Base-by-base conservation (phyloP, 2,888 invertebrate species). In the Harpagoxenus sublaevis region DNA sequence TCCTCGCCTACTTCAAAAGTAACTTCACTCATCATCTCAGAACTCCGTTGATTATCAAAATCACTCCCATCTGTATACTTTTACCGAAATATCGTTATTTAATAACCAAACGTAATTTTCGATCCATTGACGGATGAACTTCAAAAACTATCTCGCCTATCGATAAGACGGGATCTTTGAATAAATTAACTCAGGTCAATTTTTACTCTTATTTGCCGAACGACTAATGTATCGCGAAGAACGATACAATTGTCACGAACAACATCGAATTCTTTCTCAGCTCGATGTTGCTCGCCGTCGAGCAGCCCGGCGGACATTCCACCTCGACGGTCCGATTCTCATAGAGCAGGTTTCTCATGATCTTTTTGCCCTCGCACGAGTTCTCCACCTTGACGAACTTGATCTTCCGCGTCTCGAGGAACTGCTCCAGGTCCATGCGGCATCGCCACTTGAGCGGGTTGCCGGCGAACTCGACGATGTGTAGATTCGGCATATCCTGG, bases 371-470 rank as follows among this genome's bases (percentile, higher is more conserved):
- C 42, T 91, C 91, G 77, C 91, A 91, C 0, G 90, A 87, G 12
- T 89, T 87, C 28, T 91, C 90, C n/a, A 90, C 84, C 23, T 73
- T 86, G 0, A 90, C 39, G 23, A 88, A 91, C 3, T 81, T 78
- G 1, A 91, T 90, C 12, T 89, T 88, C 2, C 90, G 84, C 48
- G 88, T 86, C 42, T 93, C 89, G 3, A 93, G 84, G 78, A 92
- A 93, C 48, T 94, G 91, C 23, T 89, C 90, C 63, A 93, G 81
- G 35, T 93, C 93, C 45, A 91, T 87, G 74, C 92, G 89, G 60
- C 93, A 93, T 63, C 93, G 86, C 93, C 93, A 93, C 63, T 93
- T 93, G 18, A 93, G 66, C 1, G 92, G 93, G 75, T 93, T 93
- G 1, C 91, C 90, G 0, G 91, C 88, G 28, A 92, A 93, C 48